A percentile compares a stretch with the other conserved stretches of the same genome.
phyloP scores from a whole-genome alignment of 2,113 vertebrate genomes.

The Otolemur garnettii region DNA sequence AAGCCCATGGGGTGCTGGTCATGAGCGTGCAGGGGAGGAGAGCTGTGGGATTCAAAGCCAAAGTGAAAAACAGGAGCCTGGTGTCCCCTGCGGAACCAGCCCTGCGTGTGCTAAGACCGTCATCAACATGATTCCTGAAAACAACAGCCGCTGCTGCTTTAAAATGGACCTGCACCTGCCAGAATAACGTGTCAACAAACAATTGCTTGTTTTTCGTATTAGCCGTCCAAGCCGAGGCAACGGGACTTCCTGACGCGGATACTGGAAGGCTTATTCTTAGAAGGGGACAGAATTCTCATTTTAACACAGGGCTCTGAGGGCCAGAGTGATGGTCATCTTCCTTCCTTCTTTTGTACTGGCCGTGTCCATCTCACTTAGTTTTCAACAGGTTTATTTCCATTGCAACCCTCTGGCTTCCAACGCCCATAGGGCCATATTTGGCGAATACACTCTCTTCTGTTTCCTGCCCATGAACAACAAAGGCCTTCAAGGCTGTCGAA shows the following conservation, averaged over 20 bases:
- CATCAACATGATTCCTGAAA: slow-evolving; percentile 87
- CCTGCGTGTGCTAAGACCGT: slow-evolving; percentile 85
- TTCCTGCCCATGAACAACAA: slow-evolving; percentile 76
- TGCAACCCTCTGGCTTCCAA: slow-evolving; percentile 78
- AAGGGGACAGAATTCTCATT: slow-evolving; percentile 87
- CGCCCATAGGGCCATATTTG: slow-evolving; percentile 78
- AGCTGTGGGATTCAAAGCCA: slow-evolving; percentile 66
- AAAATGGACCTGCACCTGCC: slow-evolving; percentile 91
- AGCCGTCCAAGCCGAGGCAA: slow-evolving; percentile 85
- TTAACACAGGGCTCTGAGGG: slow-evolving; percentile 76
- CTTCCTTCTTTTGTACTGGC: slow-evolving; percentile 92
- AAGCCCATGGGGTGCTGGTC: slow-evolving; percentile 55
- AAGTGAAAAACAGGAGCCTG: slow-evolving; percentile 74
- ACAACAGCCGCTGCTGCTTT: slow-evolving; percentile 89
- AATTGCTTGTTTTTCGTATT: slow-evolving; percentile 87
- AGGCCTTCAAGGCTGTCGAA: slow-evolving; percentile 58
- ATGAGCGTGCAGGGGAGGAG: not conserved
- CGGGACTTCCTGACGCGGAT: slow-evolving; percentile 90
- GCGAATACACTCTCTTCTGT: slow-evolving; percentile 75
- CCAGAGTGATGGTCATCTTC: slow-evolving; percentile 87
- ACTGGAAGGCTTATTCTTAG: slow-evolving; percentile 90
- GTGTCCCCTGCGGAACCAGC: slow-evolving; percentile 64
- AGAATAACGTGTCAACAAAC: slow-evolving; percentile 88
- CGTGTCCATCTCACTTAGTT: slow-evolving; percentile 86
- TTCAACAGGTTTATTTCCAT: slow-evolving; percentile 91